Conservation (phyloP, 2,113 vertebrate genomes). For the Bambusicola thoracicus region DNA sequence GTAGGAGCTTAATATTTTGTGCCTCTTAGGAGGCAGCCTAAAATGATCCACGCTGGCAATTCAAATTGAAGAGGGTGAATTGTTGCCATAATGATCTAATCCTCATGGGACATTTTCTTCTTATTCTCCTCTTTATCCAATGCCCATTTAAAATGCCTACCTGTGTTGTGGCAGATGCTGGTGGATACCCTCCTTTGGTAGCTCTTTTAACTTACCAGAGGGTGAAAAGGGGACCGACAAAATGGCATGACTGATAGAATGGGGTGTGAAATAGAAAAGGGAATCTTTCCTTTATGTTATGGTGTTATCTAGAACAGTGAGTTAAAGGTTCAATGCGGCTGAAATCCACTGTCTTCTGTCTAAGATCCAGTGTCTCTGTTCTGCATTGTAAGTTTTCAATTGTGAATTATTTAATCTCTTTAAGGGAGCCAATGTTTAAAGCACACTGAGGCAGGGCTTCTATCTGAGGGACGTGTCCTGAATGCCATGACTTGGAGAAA, state of each 20-base stretch:
- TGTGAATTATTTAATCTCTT: neutral
- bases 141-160: neutral
- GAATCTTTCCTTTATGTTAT: neutral
- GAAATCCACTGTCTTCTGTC: neutral
- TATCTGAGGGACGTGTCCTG: neutral
- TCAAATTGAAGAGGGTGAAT: neutral
- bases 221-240: neutral
- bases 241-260: accelerated
- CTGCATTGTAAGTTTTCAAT: neutral
- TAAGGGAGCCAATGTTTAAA: neutral
- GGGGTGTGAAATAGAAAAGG: neutral
- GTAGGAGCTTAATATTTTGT: neutral
- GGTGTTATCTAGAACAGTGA: neutral
- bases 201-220: neutral
- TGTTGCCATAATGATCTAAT: neutral
- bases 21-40: neutral
- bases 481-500: neutral
- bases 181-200: neutral
- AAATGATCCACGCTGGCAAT: neutral
- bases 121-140: neutral
- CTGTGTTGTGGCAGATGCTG: neutral
- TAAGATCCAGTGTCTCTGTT: neutral
- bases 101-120: neutral
- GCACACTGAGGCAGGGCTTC: neutral
- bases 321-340: neutral